Evolutionary conservation across 2,888 invertebrate species (phyloP).

Genomic region (Tanytarsus gracilentus): DNA sequence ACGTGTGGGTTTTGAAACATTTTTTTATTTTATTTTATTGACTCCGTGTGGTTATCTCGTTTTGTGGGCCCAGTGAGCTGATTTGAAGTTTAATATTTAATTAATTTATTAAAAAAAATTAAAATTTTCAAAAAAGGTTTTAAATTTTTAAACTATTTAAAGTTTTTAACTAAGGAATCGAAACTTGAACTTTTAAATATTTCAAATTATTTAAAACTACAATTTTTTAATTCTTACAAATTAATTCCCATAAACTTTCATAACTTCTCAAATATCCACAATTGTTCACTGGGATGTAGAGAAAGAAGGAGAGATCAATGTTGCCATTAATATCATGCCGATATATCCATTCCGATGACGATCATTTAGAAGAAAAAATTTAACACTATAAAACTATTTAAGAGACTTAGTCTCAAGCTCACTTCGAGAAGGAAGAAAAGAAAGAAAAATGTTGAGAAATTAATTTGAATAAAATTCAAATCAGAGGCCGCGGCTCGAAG

Average conservation of each 20-base stretch:
- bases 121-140: too few species aligned
- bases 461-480: constrained; percentile 27
- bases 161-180: too few species aligned
- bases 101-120: too few species aligned
- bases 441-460: constrained; percentile 6
- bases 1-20: too few species aligned
- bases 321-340: constrained; percentile 24
- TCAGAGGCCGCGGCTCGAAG: too few species aligned
- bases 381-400: constrained; percentile 25
- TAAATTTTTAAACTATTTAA: too few species aligned
- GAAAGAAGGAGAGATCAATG: constrained; percentile 22
- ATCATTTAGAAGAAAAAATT: constrained; percentile 17
- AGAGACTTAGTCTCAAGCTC: not conserved
- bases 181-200: too few species aligned
- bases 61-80: not conserved
- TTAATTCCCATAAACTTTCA: not conserved
- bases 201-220: too few species aligned
- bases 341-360: not conserved
- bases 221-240: too few species aligned
- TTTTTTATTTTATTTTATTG: constrained; percentile 4
- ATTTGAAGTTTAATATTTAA: too few species aligned
- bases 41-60: constrained; percentile 5
- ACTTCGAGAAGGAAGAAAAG: not conserved
- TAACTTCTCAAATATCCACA: not conserved
- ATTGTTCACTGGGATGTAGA: not conserved